These are phyloP conservation scores for Aythya baeri DNA, from an alignment of 2,113 vertebrate genomes.

Conservation along the genomic window DNA sequence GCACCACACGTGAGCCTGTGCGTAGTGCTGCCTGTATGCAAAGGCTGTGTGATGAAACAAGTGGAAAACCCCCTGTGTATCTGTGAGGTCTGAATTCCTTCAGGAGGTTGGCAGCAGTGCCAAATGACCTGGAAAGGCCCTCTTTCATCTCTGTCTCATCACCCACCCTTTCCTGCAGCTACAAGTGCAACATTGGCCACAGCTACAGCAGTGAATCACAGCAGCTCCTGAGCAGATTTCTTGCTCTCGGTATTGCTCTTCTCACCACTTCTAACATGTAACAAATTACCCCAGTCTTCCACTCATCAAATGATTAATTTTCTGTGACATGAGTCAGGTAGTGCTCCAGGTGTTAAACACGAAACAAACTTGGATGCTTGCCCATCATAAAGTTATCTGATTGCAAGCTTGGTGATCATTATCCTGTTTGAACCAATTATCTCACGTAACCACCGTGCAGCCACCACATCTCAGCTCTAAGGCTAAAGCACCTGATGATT, in stretches of 20 bases:
- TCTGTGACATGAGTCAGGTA: neutral
- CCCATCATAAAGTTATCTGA: neutral
- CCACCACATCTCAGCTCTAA: neutral
- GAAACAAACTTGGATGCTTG: neutral
- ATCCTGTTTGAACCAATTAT: neutral
- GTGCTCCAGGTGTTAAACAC: neutral
- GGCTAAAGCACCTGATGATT: neutral
- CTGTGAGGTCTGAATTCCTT: neutral
- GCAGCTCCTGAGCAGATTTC: neutral
- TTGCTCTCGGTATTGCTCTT: neutral
- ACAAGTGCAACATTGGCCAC: neutral
- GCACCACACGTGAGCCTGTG: fast-evolving
- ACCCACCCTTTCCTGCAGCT: neutral
- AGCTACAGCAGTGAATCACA: neutral
- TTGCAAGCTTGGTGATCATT: neutral
- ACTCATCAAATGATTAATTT: neutral
- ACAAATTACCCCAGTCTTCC: neutral
- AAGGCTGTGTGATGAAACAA: neutral
- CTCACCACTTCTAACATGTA: neutral
- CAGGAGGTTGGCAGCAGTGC: neutral
- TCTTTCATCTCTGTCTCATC: neutral
- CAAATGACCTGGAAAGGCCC: neutral
- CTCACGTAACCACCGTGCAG: neutral
- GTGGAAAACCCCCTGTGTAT: neutral
- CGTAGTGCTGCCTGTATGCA: neutral